phyloP scores from a whole-genome alignment of 2,888 invertebrate species.

The Scaptomyza tumidula region DNA sequence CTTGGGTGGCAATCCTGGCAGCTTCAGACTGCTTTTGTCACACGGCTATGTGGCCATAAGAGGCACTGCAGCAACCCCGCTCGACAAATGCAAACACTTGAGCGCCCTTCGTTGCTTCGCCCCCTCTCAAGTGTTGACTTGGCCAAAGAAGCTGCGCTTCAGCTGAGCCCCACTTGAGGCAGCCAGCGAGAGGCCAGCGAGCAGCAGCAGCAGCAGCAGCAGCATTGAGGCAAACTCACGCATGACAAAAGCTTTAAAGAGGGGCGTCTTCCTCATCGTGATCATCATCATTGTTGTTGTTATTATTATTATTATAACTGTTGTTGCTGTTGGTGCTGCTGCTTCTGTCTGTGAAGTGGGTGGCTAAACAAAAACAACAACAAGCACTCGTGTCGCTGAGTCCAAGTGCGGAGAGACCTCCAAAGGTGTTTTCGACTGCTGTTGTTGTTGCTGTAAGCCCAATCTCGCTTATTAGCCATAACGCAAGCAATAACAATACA shows the following conservation, averaged over 20 bases:
- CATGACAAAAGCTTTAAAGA: slow-evolving; percentile 70
- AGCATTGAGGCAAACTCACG: slow-evolving; percentile 38
- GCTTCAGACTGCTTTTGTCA: slow-evolving; percentile 47
- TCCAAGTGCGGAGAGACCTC: slow-evolving; percentile 55
- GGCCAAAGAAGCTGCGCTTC: slow-evolving; percentile 67
- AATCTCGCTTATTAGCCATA: slow-evolving; percentile 67
- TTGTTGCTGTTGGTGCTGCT: slow-evolving; percentile 35
- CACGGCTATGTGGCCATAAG: slow-evolving; percentile 37
- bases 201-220: slow-evolving; percentile 17
- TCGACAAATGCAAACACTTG: slow-evolving; percentile 66
- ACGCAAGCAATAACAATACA: slow-evolving; percentile 22
- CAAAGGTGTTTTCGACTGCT: slow-evolving; percentile 60
- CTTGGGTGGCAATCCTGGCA: slow-evolving; percentile 65
- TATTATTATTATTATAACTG: slow-evolving; percentile 42
- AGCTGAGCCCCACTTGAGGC: slow-evolving; percentile 59
- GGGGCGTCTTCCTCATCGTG: slow-evolving; percentile 56
- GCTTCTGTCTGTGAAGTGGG: slow-evolving; percentile 49
- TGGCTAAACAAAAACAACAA: slow-evolving; percentile 55
- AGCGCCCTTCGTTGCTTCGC: slow-evolving; percentile 5
- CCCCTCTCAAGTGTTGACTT: slow-evolving; percentile 40
- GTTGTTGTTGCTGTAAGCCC: slow-evolving; percentile 33
- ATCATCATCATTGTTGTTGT: slow-evolving; percentile 31
- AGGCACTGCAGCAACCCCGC: slow-evolving; percentile 48
- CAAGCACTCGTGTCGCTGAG: slow-evolving; percentile 59
- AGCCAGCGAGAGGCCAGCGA: slow-evolving; percentile 17